Base-by-base conservation (phyloP, 2,113 vertebrate genomes). In the Conger conger region DNA sequence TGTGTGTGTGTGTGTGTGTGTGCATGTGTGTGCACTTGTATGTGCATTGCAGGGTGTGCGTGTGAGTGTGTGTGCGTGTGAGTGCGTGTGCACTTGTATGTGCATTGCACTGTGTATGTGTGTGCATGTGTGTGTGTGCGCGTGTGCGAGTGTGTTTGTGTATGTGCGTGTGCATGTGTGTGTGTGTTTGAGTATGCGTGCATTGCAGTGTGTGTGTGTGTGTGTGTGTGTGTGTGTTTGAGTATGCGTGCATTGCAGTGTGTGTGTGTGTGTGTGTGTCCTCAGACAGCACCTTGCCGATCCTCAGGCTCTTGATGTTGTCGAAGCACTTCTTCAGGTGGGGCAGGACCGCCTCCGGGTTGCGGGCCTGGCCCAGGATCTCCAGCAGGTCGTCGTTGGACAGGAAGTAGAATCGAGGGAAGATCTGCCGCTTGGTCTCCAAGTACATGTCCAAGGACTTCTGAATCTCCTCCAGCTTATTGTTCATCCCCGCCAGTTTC, bases 301-400 rank as follows among this genome's bases (percentile, higher is more conserved):
- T 94, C 17, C 82, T 89, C 78, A 98, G 91, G 63, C 93, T 92
- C 87, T 95, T 97, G 85, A 98, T 96, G 90, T 97, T 97, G 91
- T 96, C 96, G 0, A 98, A 98, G 90, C 97, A 98, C 85, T 98
- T 97, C 88, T 96, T 97, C 85, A 98, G 93, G 91, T 98, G 96
- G 0, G 96, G 95, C 85, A 97, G 97, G 87, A 98, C 94, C 1
- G 97, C 96, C 1, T 96, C 92, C 0, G 96, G 96, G 88, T 96
- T 97, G 30, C 96, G 95, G 0, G 97, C 96, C 91, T 97, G 97
- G 50, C 97, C 97, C 88, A 97, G 90, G 88, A 97, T 96, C 92
- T 97, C 97, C 91, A 98, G 90, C 17, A 98, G 93, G 13, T 97
- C 96, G 16, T 97, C 96, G 5, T 96, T 97, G 83, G 97, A 97